These are phyloP conservation scores for Brachionus sp. DNA, from an alignment of 1,140 invertebrate species.

Conservation along the genomic window DNA sequence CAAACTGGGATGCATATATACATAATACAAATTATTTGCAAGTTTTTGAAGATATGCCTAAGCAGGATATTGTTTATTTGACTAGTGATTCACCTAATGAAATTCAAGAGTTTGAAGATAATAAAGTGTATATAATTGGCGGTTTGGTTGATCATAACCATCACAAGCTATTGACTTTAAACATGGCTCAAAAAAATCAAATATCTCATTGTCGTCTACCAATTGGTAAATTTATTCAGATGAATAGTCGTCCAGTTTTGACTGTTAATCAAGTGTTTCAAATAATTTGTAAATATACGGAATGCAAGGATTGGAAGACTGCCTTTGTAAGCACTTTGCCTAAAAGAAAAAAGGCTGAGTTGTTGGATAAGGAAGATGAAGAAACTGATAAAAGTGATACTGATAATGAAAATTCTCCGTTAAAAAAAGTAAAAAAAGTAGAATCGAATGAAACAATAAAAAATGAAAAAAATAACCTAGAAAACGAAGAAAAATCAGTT, in stretches of 20 bases:
- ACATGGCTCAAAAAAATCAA: slow-evolving; percentile 72
- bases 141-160: slow-evolving; percentile 92
- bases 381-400: neutral
- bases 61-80: slow-evolving; percentile 79
- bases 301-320: slow-evolving; percentile 33
- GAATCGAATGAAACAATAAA: neutral
- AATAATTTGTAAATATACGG: slow-evolving; percentile 39
- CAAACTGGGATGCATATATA: slow-evolving; percentile 87
- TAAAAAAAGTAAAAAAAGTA: slow-evolving; percentile 3
- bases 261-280: slow-evolving; percentile 86
- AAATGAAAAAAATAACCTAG: neutral
- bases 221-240: slow-evolving; percentile 79
- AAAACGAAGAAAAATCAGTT: neutral
- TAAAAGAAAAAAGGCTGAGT: slow-evolving; percentile 32
- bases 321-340: slow-evolving; percentile 39
- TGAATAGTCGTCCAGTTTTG: slow-evolving; percentile 88
- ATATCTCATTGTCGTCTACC: slow-evolving; percentile 81
- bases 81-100: slow-evolving; percentile 89
- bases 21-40: slow-evolving; percentile 67
- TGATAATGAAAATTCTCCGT: neutral
- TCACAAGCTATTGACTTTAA: slow-evolving; percentile 67
- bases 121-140: slow-evolving; percentile 86
- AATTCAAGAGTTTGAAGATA: slow-evolving; percentile 65
- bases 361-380: neutral
- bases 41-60: slow-evolving; percentile 64